Base-by-base conservation (phyloP, 2,113 vertebrate genomes). In the Aspidoscelis tigris region DNA sequence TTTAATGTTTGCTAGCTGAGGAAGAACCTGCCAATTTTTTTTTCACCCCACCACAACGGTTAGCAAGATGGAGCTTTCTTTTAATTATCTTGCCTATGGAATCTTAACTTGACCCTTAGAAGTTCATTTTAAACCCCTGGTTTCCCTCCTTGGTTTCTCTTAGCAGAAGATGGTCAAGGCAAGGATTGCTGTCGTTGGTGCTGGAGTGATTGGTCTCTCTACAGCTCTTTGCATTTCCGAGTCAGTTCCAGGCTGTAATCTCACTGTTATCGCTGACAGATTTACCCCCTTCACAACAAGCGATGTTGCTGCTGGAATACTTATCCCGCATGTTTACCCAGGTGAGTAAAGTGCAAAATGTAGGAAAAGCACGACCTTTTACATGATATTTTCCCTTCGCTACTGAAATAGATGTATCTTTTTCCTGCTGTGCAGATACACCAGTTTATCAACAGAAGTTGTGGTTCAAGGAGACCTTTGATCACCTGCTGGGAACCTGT, bases 231-330 rank as follows among this genome's bases (percentile, higher is more conserved):
- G 96, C 92, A 76, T 99, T 26, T 87, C 88, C 0, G 95, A 97
- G 81, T 65, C 92, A 14, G 93, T 96, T 33, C 96, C 98, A 1
- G 58, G 72, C 47, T 97, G 97, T 91, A 94, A 95, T 0, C 76
- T 99, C 4, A 96, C 96, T 0, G 69, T 99, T 64, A 83, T 99
- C 81, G 93, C 98, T 0, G 97, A 99, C 9, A 95, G 90, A 84
- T 98, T 98, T 92, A 97, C 96, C 58, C 98, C 98, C 0, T 80
- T 97, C 78, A 99, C 98, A 33, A 98, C 97, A 0, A 97, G 98
- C 0, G 97, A 99, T 2, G 95, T 96, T 12, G 99, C 98, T 7
- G 98, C 99, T 0, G 99, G 98, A 22, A 96, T 99, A 43, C 93
- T 99, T 53, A 95, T 97, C 65, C 95, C 96, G 10, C 91, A 92